Evolutionary conservation across 1,140 invertebrate species (phyloP).

Genomic region (Leguminivora glycinivorella): DNA sequence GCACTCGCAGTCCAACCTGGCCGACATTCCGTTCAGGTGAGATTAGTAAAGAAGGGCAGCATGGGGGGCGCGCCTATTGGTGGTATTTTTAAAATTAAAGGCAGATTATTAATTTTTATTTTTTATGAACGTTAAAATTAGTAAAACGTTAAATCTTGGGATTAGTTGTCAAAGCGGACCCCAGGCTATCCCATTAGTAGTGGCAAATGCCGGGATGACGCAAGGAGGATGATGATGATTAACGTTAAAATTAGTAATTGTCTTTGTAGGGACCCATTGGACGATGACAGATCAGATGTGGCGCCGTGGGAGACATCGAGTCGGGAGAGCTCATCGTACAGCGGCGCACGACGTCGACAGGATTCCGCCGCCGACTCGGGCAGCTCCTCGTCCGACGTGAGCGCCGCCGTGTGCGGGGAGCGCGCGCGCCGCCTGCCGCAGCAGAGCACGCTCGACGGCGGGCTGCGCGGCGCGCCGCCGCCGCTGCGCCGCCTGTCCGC

Average conservation of each 20-base stretch:
- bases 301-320: slow-evolving; percentile 61
- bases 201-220: too few species aligned
- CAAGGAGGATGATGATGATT: too few species aligned
- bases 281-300: slow-evolving; percentile 63
- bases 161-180: too few species aligned
- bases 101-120: too few species aligned
- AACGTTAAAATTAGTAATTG: background rate
- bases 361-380: slow-evolving; percentile 74
- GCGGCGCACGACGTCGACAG: slow-evolving; percentile 56
- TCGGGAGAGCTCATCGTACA: slow-evolving; percentile 52
- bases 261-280: slow-evolving; percentile 60
- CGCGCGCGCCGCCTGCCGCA: slow-evolving; percentile 80
- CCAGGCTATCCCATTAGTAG: too few species aligned
- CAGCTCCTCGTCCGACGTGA: slow-evolving; percentile 86
- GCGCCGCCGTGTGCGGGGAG: slow-evolving; percentile 80
- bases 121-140: too few species aligned
- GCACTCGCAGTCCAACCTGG: slow-evolving; percentile 90
- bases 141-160: too few species aligned
- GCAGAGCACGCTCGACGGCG: slow-evolving; percentile 82
- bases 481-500: slow-evolving; percentile 71
- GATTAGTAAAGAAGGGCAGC: slow-evolving; percentile 31
- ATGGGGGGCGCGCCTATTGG: too few species aligned
- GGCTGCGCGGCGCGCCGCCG: slow-evolving; percentile 69
- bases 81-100: too few species aligned
- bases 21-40: slow-evolving; percentile 88